phyloP scores from a whole-genome alignment of 2,888 invertebrate genomes.

The Cephus nigrinus region DNA sequence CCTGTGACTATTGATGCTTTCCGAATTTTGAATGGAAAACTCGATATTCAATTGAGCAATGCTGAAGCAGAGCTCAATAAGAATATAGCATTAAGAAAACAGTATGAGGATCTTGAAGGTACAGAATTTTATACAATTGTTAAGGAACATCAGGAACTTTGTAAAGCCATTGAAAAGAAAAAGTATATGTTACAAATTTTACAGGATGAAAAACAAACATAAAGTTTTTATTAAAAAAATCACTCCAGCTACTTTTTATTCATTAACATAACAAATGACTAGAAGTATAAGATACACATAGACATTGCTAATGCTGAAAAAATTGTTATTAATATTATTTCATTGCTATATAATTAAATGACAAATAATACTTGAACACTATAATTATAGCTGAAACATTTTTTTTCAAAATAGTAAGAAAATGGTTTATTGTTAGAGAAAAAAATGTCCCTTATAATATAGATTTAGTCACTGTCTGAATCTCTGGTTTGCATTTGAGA shows the following conservation, averaged over 20 bases:
- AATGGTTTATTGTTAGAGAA: too few relatives aligned
- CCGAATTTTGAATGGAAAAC: conserved; percentile 54
- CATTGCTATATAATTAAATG: too few relatives aligned
- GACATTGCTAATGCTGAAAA: too few relatives aligned
- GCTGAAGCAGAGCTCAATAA: conserved; percentile 58
- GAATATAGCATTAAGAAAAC: conserved; percentile 58
- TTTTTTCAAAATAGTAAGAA: too few relatives aligned
- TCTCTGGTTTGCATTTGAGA: conserved; percentile 22
- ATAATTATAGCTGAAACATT: too few relatives aligned
- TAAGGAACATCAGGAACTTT: conserved; percentile 62
- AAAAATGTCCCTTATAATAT: too few relatives aligned
- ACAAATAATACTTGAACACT: too few relatives aligned
- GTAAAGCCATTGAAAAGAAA: conserved; percentile 61
- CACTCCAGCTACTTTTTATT: too few relatives aligned
- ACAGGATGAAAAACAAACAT: not conserved
- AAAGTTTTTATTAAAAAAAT: not conserved
- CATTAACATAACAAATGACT: too few relatives aligned
- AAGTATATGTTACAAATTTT: conserved; percentile 48
- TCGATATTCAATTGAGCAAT: conserved; percentile 60
- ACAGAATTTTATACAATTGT: conserved; percentile 66
- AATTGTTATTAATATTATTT: too few relatives aligned
- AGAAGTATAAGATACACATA: too few relatives aligned
- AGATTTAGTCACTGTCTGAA: conserved; percentile 60
- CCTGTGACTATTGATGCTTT: conserved; percentile 63
- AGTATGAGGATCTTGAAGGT: conserved; percentile 62